phyloP scores from a whole-genome alignment of 1,140 invertebrate genomes.

The Thrips palmi region DNA sequence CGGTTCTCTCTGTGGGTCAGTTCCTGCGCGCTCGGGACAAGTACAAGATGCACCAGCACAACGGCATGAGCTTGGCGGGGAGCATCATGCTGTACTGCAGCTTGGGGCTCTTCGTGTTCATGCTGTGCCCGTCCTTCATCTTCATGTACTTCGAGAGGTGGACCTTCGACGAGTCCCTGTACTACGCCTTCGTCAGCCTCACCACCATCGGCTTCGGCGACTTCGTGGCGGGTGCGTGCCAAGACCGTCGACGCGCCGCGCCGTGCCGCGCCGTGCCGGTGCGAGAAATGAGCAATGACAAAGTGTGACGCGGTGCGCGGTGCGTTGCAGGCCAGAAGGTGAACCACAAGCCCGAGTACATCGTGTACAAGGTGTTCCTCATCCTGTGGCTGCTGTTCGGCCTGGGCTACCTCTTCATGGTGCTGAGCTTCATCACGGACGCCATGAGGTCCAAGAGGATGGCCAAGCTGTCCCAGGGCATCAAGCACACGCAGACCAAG shows the following conservation, averaged over 20 bases:
- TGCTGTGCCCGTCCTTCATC: constrained; percentile 78
- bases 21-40: constrained; percentile 50
- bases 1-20: constrained; percentile 23
- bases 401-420: constrained; percentile 78
- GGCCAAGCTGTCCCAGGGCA: constrained; percentile 49
- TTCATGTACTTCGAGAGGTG: constrained; percentile 78
- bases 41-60: constrained; percentile 53
- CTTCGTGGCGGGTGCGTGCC: constrained; percentile 55
- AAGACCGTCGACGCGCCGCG: too few species aligned
- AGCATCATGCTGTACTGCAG: constrained; percentile 56
- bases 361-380: constrained; percentile 51
- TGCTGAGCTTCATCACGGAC: constrained; percentile 67
- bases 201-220: constrained; percentile 92
- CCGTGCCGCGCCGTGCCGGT: too few species aligned
- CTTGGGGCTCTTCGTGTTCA: constrained; percentile 74
- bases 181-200: constrained; percentile 81
- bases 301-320: background rate
- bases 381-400: constrained; percentile 79
- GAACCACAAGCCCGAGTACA: constrained; percentile 25
- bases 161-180: constrained; percentile 75
- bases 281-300: background rate
- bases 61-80: constrained; percentile 47
- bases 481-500: constrained; percentile 56
- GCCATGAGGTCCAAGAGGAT: constrained; percentile 56
- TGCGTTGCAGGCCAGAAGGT: constrained; percentile 14